Conservation (phyloP, 1,140 invertebrate species). For the Pseudoatta argentina region DNA sequence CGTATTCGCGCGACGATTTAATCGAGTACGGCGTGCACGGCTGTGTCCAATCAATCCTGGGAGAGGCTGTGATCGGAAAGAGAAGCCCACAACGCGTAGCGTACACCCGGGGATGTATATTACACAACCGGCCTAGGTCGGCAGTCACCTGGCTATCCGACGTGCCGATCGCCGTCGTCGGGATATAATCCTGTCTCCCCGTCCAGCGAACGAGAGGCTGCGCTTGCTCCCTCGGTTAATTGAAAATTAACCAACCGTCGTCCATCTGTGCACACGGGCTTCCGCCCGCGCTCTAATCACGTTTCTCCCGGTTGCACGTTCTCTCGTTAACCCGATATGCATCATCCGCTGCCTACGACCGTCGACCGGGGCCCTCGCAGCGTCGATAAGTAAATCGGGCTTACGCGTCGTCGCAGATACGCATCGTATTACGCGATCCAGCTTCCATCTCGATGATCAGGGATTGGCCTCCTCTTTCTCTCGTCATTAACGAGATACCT, state of each 20-base stretch:
- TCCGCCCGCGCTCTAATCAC: conserved; percentile 75
- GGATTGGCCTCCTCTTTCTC: conserved; percentile 61
- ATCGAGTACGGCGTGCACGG: conserved; percentile 68
- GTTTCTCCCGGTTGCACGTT: conserved; percentile 60
- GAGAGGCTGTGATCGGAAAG: conserved; percentile 52
- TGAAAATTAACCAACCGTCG: conserved; percentile 83
- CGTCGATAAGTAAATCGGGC: conserved; percentile 64
- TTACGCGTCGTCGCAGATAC: conserved; percentile 63
- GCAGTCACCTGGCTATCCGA: conserved; percentile 75
- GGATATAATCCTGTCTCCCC: conserved; percentile 70
- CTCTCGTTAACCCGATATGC: conserved; percentile 70
- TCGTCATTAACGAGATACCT: conserved; percentile 55
- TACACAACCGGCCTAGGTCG: conserved; percentile 64
- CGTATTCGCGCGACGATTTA: conserved; percentile 68
- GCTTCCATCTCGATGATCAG: conserved; percentile 57
- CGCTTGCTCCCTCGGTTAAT: conserved; percentile 75
- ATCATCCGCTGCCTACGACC: conserved; percentile 49
- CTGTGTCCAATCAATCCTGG: conserved; percentile 69
- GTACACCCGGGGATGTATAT: conserved; percentile 42
- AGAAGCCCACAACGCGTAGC: conserved; percentile 49
- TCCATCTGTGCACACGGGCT: conserved; percentile 75
- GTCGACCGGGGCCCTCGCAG: background rate
- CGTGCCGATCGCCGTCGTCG: conserved; percentile 70
- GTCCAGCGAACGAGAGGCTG: conserved; percentile 63
- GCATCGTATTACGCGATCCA: conserved; percentile 54